Evolutionary conservation across 35 echinoderm and acorn worm species (phyloP), one percentile per base, ranked within the genome.

Genomic region (Acanthaster planci): DNA sequence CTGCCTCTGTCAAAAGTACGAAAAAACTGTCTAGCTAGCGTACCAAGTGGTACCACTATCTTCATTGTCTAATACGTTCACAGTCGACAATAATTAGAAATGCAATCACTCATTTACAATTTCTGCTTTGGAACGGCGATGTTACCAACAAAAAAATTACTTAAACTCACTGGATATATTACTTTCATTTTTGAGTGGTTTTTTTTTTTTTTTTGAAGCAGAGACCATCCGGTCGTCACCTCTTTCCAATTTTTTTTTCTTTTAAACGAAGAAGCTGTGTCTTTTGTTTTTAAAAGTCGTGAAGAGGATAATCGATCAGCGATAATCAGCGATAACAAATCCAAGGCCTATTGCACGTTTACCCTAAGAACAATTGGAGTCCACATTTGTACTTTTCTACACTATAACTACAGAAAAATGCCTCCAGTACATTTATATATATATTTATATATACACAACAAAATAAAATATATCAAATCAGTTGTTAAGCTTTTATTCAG

Each of bases 21-120:
- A 72, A 72, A 72, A 68, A 29, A 72, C 21, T 72, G 64, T 72
- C 64, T 72, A 72, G 64, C 64, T 72, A 72, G 64, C 26, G 34
- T 31, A 72, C 64, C 64, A 9, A 72, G 64, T 72, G 64, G 64
- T 72, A 34, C 64, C 14, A 72, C 27, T 47, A 0, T 72, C 14
- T 72, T 72, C 64, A 72, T 72, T 23, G 64, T 72, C 64, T 72
- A 72, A 26, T 31, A 72, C 30, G 29, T 72, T 30, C 64, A 72
- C 64, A 72, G 22, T 72, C 26, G 7, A 72, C 64, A 72, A 72
- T 29, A 72, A 72, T 72, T 34, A 72, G 4, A 47, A 47, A 47
- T 47, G 42, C 42, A 72, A 9, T 19, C 30, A 21, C 1, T 72
- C 64, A 36, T 72, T 72, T 72, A 72, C 64, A 72, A 26, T 26